phyloP scores from a whole-genome alignment of 2,888 invertebrate species.

The Lydus trimaculatus region DNA sequence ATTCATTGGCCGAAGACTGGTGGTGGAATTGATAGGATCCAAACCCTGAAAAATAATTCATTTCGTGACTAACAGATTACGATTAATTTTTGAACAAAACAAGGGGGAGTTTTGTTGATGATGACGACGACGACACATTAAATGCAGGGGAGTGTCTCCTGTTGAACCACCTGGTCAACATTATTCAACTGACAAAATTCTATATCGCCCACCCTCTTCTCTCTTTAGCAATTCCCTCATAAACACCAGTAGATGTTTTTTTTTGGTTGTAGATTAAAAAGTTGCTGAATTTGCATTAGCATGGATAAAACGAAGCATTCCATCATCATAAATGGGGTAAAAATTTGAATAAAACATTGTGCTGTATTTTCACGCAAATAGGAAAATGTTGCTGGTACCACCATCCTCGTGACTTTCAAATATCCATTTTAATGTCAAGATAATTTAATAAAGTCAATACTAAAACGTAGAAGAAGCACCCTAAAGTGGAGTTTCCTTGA shows the following conservation, averaged over 20 bases:
- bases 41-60: constrained; percentile 70
- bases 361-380: background rate
- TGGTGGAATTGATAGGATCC: constrained; percentile 67
- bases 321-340: background rate
- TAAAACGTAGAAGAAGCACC: background rate
- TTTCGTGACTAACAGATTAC: constrained; percentile 27
- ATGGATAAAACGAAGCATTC: background rate
- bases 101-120: background rate
- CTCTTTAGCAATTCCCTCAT: background rate
- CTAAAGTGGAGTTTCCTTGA: background rate
- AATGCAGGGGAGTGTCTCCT: background rate
- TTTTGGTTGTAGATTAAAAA: background rate
- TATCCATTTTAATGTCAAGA: background rate
- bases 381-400: constrained; percentile 21
- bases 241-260: background rate
- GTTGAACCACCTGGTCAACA: constrained; percentile 4
- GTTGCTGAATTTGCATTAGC: background rate
- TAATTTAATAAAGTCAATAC: background rate
- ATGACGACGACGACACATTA: constrained; percentile 11
- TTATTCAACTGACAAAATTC: background rate
- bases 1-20: constrained; percentile 68
- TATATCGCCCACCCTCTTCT: background rate
- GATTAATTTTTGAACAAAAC: background rate
- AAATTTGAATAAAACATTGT: background rate
- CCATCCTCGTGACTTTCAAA: constrained; percentile 26